phyloP scores from a whole-genome alignment of 2,888 invertebrate genomes.

The Agrilus cyanescens region DNA sequence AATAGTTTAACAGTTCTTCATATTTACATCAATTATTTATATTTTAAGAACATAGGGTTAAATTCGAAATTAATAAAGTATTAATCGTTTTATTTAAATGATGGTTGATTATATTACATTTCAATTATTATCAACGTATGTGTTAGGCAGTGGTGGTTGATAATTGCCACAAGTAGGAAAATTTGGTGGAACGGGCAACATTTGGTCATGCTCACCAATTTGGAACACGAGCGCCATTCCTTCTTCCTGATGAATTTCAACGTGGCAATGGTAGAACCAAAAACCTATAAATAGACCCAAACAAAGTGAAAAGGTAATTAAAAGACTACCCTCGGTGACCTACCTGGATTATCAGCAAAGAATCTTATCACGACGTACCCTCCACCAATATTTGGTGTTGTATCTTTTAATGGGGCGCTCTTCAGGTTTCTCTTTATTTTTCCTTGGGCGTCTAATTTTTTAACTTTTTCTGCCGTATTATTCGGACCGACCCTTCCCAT shows the following conservation, averaged over 20 bases:
- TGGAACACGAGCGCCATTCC: not conserved
- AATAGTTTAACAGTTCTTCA: too few species aligned
- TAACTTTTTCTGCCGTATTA: constrained; percentile 3
- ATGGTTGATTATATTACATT: too few species aligned
- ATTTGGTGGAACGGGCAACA: not conserved
- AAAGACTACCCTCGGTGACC: not conserved
- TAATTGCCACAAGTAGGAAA: not conserved
- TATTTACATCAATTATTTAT: too few species aligned
- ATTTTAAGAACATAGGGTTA: too few species aligned
- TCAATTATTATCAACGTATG: too few species aligned
- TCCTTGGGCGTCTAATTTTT: constrained; percentile 5
- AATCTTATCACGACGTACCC: constrained; percentile 9
- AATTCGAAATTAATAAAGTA: too few species aligned
- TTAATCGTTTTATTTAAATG: too few species aligned
- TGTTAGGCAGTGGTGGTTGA: too few species aligned
- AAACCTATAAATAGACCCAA: not conserved
- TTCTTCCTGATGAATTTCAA: not conserved
- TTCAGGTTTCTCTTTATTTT: constrained; percentile 3
- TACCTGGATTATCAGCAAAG: constrained; percentile 9
- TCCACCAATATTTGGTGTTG: constrained; percentile 6
- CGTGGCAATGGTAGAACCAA: constrained; percentile 1
- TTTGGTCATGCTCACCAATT: not conserved
- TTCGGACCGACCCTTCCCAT: constrained; percentile 6
- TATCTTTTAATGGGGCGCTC: constrained; percentile 8
- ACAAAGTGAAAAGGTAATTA: not conserved